These are phyloP conservation scores for Andrena haemorrhoa DNA, from an alignment of 2,888 invertebrate genomes.

Conservation along the genomic window DNA sequence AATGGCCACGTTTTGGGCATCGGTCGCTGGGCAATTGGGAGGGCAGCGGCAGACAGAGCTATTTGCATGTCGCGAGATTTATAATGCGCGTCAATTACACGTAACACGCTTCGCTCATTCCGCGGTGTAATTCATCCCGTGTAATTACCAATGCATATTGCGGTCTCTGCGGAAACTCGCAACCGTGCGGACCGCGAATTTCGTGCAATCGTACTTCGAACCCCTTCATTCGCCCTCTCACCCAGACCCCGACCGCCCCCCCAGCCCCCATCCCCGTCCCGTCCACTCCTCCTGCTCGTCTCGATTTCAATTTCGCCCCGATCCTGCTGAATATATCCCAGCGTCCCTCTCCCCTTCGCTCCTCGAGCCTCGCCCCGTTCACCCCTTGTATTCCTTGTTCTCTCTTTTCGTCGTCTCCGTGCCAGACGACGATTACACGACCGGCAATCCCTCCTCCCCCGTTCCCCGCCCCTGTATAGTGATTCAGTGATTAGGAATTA, in stretches of 20 bases:
- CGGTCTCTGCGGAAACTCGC: conserved; percentile 75
- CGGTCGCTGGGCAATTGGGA: conserved; percentile 3
- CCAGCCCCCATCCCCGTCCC: conserved; percentile 36
- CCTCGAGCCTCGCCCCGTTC: background rate
- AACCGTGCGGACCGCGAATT: conserved; percentile 75
- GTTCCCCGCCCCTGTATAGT: conserved; percentile 11
- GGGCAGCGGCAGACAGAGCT: conserved; percentile 54
- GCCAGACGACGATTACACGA: conserved; percentile 63
- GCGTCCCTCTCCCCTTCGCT: background rate
- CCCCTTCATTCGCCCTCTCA: conserved; percentile 34
- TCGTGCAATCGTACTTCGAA: conserved; percentile 68
- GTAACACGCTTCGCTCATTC: conserved; percentile 81
- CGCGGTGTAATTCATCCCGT: conserved; percentile 80
- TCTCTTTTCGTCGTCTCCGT: conserved; percentile 40
- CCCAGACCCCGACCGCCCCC: conserved; percentile 1
- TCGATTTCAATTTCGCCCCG: conserved; percentile 77
- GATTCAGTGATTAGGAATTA: conserved; percentile 45
- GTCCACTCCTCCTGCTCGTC: conserved; percentile 46
- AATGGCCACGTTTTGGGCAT: conserved; percentile 16
- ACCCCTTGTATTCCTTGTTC: conserved; percentile 1
- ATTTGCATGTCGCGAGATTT: conserved; percentile 81
- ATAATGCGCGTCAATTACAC: conserved; percentile 82
- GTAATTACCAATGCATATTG: conserved; percentile 82
- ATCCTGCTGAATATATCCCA: conserved; percentile 62
- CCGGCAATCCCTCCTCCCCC: conserved; percentile 45